phyloP scores from a whole-genome alignment of 2,888 invertebrate species.

The Drosophila sordidula region DNA sequence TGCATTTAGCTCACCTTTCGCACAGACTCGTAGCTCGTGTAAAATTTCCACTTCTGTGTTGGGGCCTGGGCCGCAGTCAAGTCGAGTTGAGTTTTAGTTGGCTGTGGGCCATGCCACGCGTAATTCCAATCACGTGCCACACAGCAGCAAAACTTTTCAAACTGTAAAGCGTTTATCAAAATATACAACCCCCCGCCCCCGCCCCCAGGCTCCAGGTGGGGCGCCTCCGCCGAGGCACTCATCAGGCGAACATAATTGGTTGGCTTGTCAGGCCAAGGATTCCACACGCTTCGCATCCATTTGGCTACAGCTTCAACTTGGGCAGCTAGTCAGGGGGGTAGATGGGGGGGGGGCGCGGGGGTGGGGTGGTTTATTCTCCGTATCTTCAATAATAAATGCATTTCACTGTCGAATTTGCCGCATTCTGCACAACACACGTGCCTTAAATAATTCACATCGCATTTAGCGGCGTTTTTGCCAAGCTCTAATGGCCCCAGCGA shows the following conservation, averaged over 20 bases:
- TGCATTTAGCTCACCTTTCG: no score
- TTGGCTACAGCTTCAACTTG: constrained; percentile 11
- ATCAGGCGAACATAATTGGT: constrained; percentile 73
- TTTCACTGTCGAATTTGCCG: constrained; percentile 82
- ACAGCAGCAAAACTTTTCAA: constrained; percentile 65
- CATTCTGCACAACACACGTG: constrained; percentile 81
- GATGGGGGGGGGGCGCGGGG: neutral
- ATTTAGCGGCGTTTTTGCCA: constrained; percentile 73
- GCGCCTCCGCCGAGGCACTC: constrained; percentile 30
- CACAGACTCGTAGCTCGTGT: constrained; percentile 36
- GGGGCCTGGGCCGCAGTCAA: constrained; percentile 25
- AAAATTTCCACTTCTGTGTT: constrained; percentile 55
- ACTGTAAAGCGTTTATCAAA: constrained; percentile 79
- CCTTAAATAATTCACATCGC: constrained; percentile 80
- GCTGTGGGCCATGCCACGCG: constrained; percentile 60
- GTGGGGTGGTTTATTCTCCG: no score
- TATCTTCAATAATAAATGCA: constrained; percentile 81
- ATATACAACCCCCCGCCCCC: constrained; percentile 23
- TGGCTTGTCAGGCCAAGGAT: constrained; percentile 68
- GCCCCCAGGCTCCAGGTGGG: neutral
- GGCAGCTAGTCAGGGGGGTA: neutral
- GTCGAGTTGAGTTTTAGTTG: constrained; percentile 19
- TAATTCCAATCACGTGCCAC: constrained; percentile 79
- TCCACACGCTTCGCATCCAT: constrained; percentile 33
- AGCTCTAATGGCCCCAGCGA: constrained; percentile 73